These are phyloP conservation scores for Scaeva pyrastri DNA, from an alignment of 2,888 invertebrate genomes.

Conservation along the genomic window DNA sequence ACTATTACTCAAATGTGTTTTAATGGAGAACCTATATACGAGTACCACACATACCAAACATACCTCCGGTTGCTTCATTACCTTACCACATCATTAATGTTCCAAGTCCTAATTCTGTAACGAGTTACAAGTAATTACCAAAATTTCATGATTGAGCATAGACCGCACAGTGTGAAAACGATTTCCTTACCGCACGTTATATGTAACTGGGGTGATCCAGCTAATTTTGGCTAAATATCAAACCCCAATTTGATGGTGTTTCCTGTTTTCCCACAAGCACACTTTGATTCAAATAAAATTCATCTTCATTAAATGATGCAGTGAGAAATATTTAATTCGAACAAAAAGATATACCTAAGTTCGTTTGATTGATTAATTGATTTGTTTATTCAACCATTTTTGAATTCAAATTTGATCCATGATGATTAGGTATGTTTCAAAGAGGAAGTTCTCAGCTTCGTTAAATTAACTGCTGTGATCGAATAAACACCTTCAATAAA, in stretches of 20 bases:
- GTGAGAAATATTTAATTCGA: neutral
- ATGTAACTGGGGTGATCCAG: neutral
- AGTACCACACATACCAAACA: neutral
- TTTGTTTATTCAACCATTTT: no score
- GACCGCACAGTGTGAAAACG: neutral
- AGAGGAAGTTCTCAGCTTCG: no score
- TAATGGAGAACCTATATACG: no score
- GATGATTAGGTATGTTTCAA: no score
- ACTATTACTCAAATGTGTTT: no score
- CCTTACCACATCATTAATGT: neutral
- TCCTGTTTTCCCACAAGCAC: neutral
- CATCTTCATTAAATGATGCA: neutral
- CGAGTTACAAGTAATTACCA: neutral
- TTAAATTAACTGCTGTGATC: no score
- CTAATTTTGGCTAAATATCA: neutral
- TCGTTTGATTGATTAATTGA: neutral
- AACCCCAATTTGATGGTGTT: neutral
- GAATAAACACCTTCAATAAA: no score
- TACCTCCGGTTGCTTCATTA: neutral
- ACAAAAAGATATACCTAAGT: no score
- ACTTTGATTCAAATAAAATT: neutral
- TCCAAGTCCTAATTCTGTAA: neutral
- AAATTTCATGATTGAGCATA: neutral
- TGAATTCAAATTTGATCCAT: no score
- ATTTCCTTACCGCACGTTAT: neutral